Conservation (phyloP, 64 coral and sea anemone species). For the Anthopleura sola region DNA sequence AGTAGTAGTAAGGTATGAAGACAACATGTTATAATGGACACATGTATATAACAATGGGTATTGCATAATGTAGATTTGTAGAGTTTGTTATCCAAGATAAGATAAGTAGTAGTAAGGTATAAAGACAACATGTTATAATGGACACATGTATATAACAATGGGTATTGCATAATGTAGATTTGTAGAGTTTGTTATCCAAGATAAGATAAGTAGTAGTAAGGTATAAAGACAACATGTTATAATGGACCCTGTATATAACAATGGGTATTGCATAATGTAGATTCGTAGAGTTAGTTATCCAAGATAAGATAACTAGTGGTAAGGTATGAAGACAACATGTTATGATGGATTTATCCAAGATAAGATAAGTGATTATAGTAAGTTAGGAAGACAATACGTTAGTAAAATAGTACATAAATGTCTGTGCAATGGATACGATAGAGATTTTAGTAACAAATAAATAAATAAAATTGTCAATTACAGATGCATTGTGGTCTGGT, state of each 20-base stretch:
- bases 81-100: too few relatives aligned
- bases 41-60: not conserved
- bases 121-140: not conserved
- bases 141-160: not conserved
- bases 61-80: not conserved
- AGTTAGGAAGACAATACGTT: too few relatives aligned
- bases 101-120: not conserved
- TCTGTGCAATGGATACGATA: too few relatives aligned
- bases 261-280: not conserved
- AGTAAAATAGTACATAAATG: too few relatives aligned
- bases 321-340: not conserved
- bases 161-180: not conserved
- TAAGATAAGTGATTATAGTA: too few relatives aligned
- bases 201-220: not conserved
- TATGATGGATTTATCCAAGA: not conserved
- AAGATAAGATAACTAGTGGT: not conserved
- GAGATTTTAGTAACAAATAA: too few relatives aligned
- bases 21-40: not conserved
- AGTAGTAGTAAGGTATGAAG: not conserved
- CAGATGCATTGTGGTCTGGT: too few relatives aligned
- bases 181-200: too few relatives aligned
- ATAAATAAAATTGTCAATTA: too few relatives aligned
- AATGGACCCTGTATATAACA: not conserved
- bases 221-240: not conserved
- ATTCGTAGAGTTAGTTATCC: not conserved